Evolutionary conservation across 2,888 invertebrate species (phyloP).

Genomic region (Lathronympha strigana): DNA sequence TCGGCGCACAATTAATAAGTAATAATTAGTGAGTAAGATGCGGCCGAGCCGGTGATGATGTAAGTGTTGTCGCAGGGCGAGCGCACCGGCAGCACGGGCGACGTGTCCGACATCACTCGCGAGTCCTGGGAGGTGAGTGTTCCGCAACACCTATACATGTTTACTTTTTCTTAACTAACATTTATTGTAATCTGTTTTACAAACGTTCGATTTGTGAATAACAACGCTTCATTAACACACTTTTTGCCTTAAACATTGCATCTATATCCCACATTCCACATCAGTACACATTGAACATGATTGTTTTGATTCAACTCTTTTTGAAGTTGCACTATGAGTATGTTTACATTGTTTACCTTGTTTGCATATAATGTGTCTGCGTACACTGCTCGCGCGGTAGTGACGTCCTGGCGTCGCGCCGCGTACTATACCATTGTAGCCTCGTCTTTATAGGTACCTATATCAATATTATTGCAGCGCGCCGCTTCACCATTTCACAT

Average conservation of each 20-base stretch:
- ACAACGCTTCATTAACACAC: constrained; percentile 64
- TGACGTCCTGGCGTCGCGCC: constrained; percentile 42
- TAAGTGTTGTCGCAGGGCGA: constrained; percentile 68
- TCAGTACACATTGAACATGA: constrained; percentile 77
- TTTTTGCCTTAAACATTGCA: constrained; percentile 62
- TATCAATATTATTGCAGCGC: constrained; percentile 1
- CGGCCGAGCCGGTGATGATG: constrained; percentile 19
- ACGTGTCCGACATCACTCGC: constrained; percentile 91
- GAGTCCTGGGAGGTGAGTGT: constrained; percentile 97
- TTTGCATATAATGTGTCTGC: constrained; percentile 30
- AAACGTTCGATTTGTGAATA: constrained; percentile 56
- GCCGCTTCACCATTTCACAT: neutral
- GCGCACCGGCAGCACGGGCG: constrained; percentile 87
- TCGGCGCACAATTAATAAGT: constrained; percentile 44
- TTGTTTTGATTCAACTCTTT: constrained; percentile 53
- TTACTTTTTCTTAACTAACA: constrained; percentile 39
- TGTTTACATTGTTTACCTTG: constrained; percentile 45
- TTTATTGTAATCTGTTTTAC: constrained; percentile 42
- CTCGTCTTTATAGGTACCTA: constrained; percentile 46
- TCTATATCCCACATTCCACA: constrained; percentile 66
- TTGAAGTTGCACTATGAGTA: constrained; percentile 48
- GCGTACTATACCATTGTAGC: constrained; percentile 55
- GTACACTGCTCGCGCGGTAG: constrained; percentile 15
- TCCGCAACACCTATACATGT: constrained; percentile 18
- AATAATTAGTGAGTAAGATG: constrained; percentile 33